Base-by-base conservation (phyloP, 30 jellyfish, hydroid and myxozoan genomes). In the Aurelia sp. region DNA sequence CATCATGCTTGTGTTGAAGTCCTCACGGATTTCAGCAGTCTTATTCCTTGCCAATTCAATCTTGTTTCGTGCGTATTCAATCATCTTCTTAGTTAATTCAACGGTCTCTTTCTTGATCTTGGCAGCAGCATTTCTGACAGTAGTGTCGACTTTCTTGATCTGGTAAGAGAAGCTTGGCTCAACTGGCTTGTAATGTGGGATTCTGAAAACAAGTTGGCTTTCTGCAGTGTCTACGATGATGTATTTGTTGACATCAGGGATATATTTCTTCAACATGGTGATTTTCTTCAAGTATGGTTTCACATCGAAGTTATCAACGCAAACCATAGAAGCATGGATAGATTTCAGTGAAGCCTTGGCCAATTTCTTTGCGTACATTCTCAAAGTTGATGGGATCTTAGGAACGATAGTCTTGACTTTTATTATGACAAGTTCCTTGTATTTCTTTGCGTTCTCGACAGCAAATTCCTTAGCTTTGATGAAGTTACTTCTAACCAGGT, bases 1-100 rank as follows among this genome's bases (percentile, higher is more conserved):
- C 17, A 55, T 55, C 82, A 73, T 59, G 73, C 95, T 76, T 6
- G 74, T 33, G 71, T 70, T 81, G 53, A 93, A 40, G 68, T 93
- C 98, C 33, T 59, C 76, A 35, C 98, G 97, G 15, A 93, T 31
- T 69, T 89, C 98, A 16, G 81, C 94, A 3, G 98, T 93, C 78
- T 78, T 74, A 60, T 84, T 81, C 78, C 96, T 79, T 84, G 84
- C 84, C 47, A 41, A 72, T n/a, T 59, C 91, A 40, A 74, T 66
- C 92, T 59, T 83, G 69, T 78, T 81, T 81, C 96, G 73, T 87
- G 84, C 84, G 67, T 61, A 72, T n/a, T 59, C 91, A 27, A 74
- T 66, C 92, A 72, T 83, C 55, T 69, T 74, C 85, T 66, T 78
- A 33, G 82, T 74, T 37, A 90, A 17, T 17, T 52, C 74, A 44